A percentile compares a stretch with the other conserved stretches of the same genome.
Conservation (phyloP, 2,888 invertebrate species). For the Rhimphoctona megacephalus region DNA sequence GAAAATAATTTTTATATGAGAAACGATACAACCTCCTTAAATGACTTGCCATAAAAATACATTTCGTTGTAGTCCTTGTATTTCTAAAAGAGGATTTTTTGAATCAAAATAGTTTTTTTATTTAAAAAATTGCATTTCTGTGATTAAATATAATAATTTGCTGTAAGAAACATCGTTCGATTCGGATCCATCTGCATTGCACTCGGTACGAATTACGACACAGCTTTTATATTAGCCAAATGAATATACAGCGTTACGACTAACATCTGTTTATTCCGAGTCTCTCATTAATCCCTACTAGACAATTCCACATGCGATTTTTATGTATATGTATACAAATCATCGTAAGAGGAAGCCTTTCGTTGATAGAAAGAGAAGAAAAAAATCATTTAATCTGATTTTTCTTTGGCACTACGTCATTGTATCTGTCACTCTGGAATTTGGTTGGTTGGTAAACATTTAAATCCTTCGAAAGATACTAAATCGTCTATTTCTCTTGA, state of each 20-base stretch:
- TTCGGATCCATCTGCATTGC: slow-evolving; percentile 29
- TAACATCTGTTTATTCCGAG: slow-evolving; percentile 54
- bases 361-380: slow-evolving; percentile 6
- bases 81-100: not conserved
- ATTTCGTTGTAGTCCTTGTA: not conserved
- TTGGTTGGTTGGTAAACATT: slow-evolving; percentile 13
- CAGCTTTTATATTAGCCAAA: slow-evolving; percentile 12
- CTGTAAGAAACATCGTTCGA: not conserved
- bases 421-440: slow-evolving; percentile 12
- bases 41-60: not conserved
- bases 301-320: slow-evolving; percentile 18
- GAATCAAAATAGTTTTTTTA: not conserved
- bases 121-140: too few species aligned
- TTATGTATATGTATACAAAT: not conserved
- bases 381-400: slow-evolving; percentile 3
- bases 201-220: not conserved
- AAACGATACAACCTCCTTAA: too few species aligned
- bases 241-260: slow-evolving; percentile 39
- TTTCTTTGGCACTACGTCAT: slow-evolving; percentile 29
- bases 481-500: not conserved
- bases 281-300: slow-evolving; percentile 55
- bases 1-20: too few species aligned
- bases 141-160: not conserved
- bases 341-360: slow-evolving; percentile 19
- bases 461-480: slow-evolving; percentile 15